Conservation (phyloP, 2,113 vertebrate species). For the Oncorhynchus kisutch region DNA sequence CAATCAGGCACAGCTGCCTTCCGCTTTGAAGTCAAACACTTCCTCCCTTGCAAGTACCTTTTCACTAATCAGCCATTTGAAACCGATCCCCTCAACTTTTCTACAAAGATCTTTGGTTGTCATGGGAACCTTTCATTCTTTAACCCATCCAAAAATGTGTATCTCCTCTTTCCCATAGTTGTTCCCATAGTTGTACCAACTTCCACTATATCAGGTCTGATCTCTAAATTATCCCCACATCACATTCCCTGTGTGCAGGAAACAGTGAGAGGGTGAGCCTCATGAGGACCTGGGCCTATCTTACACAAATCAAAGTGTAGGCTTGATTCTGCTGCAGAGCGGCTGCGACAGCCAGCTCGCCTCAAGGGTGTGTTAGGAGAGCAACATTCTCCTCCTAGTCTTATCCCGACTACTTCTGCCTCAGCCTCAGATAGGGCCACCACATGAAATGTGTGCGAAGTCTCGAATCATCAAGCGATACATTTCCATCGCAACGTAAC, state of each 20-base stretch:
- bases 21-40: conserved; percentile 59
- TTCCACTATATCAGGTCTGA: too few relatives aligned
- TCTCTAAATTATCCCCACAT: background rate
- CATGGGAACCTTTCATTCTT: conserved; percentile 66
- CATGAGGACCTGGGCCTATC: conserved; percentile 19
- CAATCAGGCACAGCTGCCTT: conserved; percentile 69
- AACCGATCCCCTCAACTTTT: conserved; percentile 63
- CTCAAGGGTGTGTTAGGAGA: conserved; percentile 49
- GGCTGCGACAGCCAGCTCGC: conserved; percentile 48
- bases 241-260: background rate
- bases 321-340: conserved; percentile 45
- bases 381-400: conserved; percentile 45
- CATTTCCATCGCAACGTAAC: conserved; percentile 55
- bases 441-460: conserved; percentile 54
- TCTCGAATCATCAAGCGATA: conserved; percentile 48
- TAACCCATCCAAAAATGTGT: background rate
- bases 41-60: conserved; percentile 73
- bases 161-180: background rate
- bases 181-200: background rate
- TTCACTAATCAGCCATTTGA: conserved; percentile 73
- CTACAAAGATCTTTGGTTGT: conserved; percentile 45
- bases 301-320: conserved; percentile 42
- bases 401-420: conserved; percentile 41
- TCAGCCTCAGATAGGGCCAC: conserved; percentile 29
- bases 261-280: conserved; percentile 19